A percentile compares a stretch with the other conserved stretches of the same genome.
Evolutionary conservation across 64 coral and sea anemone genomes (phyloP).

Genomic region (Dendrophyllia cribrosa): DNA sequence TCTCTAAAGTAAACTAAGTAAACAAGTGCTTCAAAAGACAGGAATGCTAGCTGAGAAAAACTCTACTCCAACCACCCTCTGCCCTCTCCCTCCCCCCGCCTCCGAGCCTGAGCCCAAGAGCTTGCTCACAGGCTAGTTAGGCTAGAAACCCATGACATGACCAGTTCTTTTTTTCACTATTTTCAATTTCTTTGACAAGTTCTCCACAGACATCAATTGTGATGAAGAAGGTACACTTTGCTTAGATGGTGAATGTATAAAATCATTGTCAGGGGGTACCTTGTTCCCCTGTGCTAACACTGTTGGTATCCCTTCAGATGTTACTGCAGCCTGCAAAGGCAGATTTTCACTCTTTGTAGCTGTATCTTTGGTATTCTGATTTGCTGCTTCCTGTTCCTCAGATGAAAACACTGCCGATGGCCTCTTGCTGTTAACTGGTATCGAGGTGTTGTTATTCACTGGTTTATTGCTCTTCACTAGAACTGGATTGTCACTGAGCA

Average conservation of each 20-base stretch:
- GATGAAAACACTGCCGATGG: neutral
- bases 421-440: neutral
- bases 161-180: neutral
- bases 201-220: neutral
- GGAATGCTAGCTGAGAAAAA: too few species aligned
- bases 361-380: neutral
- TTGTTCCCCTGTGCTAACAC: neutral
- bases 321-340: neutral
- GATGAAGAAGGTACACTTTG: neutral
- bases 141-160: conserved; percentile 32
- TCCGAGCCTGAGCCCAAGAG: too few species aligned
- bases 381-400: neutral
- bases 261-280: neutral
- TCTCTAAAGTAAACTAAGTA: too few species aligned
- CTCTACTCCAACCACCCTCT: too few species aligned
- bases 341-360: neutral
- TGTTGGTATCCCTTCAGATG: neutral
- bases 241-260: neutral
- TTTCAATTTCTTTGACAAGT: neutral
- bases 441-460: too few species aligned
- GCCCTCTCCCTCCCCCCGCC: too few species aligned
- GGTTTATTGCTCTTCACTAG: neutral
- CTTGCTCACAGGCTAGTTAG: too few species aligned
- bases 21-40: too few species aligned
- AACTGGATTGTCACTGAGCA: neutral